Percentiles rank a stretch among this genome's conserved stretches.
Conservation (phyloP, 1,140 invertebrate genomes). For the Vanessa atalanta region DNA sequence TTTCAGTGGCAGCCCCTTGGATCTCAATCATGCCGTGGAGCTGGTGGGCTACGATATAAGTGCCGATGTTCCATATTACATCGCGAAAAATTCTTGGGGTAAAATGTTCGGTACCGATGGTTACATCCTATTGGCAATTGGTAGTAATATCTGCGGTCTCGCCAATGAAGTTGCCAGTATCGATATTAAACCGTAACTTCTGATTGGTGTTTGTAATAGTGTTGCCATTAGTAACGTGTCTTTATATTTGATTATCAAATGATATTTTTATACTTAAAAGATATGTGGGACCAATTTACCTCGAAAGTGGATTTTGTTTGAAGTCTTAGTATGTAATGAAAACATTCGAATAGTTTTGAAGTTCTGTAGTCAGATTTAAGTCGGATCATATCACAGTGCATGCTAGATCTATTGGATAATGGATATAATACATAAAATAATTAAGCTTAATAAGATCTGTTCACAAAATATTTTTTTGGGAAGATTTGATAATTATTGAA, state of each 20-base stretch:
- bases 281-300: conserved; percentile 2
- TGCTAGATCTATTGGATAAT: no score
- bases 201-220: background rate
- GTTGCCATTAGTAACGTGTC: conserved; percentile 9
- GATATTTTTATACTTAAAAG: background rate
- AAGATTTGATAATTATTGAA: no score
- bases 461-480: no score
- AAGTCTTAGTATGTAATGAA: background rate
- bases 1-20: conserved; percentile 80
- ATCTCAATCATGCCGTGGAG: conserved; percentile 92
- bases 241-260: background rate
- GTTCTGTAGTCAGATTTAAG: no score
- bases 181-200: conserved; percentile 46
- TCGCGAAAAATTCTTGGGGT: conserved; percentile 94
- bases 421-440: no score
- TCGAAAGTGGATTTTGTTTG: background rate
- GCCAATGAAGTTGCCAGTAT: conserved; percentile 79
- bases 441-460: no score
- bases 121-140: conserved; percentile 89
- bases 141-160: conserved; percentile 89
- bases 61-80: conserved; percentile 89
- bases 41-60: conserved; percentile 92
- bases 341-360: background rate
- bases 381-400: no score
- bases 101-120: conserved; percentile 87